Conservation (phyloP, 2,888 invertebrate species). For the Molorchus minor region DNA sequence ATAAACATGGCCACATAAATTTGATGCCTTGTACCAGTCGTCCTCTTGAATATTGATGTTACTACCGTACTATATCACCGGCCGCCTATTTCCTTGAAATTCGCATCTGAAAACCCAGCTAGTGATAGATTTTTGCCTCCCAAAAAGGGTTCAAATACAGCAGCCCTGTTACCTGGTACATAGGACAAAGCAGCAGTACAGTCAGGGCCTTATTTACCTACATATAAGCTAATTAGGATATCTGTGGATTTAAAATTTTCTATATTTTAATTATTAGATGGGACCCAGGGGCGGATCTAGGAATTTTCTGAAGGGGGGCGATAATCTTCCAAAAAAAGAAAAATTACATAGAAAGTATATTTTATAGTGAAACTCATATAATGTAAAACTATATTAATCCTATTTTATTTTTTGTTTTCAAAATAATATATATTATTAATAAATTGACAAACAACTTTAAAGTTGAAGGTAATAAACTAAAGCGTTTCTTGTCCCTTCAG, state of each 20-base stretch:
- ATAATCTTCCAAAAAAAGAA: neutral
- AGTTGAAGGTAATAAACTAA: too few relatives aligned
- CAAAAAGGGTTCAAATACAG: constrained; percentile 2
- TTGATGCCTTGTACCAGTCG: constrained; percentile 61
- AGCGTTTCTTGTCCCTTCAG: too few relatives aligned
- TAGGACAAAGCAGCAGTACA: neutral
- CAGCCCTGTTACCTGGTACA: neutral
- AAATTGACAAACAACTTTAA: too few relatives aligned
- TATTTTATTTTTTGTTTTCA: too few relatives aligned
- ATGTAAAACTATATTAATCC: too few relatives aligned
- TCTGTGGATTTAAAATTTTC: neutral
- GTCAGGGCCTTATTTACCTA: neutral
- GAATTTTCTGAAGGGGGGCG: neutral
- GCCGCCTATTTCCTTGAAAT: constrained; percentile 37
- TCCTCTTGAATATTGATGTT: constrained; percentile 62
- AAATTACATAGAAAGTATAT: too few relatives aligned
- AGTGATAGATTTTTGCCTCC: constrained; percentile 34
- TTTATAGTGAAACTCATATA: too few relatives aligned
- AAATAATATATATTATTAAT: too few relatives aligned
- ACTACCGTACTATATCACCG: constrained; percentile 59
- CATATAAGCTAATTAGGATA: neutral
- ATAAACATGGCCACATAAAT: constrained; percentile 65
- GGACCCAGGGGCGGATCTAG: neutral
- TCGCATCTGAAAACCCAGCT: constrained; percentile 33
- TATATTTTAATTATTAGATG: too few relatives aligned